phyloP scores from a whole-genome alignment of 2,113 vertebrate species.

The Antechinus flavipes region DNA sequence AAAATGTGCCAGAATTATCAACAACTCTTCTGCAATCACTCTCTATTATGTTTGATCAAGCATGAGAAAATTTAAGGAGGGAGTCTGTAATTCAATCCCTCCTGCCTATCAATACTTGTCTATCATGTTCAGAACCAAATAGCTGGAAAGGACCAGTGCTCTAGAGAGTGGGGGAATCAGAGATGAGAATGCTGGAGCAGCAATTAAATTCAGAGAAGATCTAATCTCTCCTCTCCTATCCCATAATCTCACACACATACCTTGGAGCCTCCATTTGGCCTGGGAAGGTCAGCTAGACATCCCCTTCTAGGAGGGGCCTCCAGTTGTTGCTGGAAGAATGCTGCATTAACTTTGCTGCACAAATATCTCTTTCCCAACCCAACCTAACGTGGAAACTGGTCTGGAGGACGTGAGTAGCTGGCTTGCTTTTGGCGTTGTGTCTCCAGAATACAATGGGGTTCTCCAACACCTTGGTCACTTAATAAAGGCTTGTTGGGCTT shows the following conservation, averaged over 20 bases:
- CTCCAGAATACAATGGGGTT: neutral
- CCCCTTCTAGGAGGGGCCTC: too few relatives aligned
- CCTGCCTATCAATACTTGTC: neutral
- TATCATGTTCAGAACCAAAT: neutral
- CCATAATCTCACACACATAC: too few relatives aligned
- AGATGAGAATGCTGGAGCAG: neutral
- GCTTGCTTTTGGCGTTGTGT: too few relatives aligned
- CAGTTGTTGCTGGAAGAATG: neutral
- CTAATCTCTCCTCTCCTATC: neutral
- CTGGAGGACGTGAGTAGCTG: too few relatives aligned
- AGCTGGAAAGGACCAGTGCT: neutral
- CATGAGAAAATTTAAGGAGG: neutral
- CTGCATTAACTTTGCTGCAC: too few relatives aligned
- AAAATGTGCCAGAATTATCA: neutral
- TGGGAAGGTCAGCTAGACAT: neutral
- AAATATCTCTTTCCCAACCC: too few relatives aligned
- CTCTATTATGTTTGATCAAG: neutral
- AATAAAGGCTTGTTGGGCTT: neutral
- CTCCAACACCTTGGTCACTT: neutral
- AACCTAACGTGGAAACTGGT: too few relatives aligned
- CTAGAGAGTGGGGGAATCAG: neutral
- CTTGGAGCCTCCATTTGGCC: neutral
- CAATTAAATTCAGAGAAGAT: neutral
- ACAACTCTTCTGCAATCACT: neutral
- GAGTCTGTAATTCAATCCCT: neutral